These are phyloP conservation scores for Lasioglossum vierecki DNA, from an alignment of 2,888 invertebrate genomes.

Conservation along the genomic window DNA sequence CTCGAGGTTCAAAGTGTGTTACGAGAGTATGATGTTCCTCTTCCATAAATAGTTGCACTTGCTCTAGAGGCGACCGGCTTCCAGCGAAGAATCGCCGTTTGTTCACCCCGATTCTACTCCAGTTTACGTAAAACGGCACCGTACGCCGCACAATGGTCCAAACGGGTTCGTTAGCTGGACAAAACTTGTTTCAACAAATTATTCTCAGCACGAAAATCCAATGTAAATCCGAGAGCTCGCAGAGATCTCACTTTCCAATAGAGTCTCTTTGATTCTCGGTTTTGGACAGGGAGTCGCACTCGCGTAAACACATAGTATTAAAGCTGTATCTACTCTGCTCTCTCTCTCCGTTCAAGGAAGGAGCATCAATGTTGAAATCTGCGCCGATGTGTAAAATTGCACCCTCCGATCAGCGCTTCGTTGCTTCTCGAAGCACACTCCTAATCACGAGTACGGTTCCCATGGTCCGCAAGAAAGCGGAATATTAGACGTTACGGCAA, in stretches of 20 bases:
- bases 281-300: background rate
- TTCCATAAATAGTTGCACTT: background rate
- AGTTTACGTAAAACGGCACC: background rate
- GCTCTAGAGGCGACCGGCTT: background rate
- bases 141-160: too few species aligned
- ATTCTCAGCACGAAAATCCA: background rate
- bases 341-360: background rate
- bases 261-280: background rate
- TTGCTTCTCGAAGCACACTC: background rate
- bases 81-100: background rate
- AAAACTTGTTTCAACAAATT: too few species aligned
- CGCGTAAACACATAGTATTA: conserved; percentile 10
- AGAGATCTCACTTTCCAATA: background rate
- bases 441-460: conserved; percentile 23
- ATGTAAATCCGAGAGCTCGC: background rate
- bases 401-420: background rate
- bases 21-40: background rate
- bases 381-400: conserved; percentile 41
- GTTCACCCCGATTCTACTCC: background rate
- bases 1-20: background rate
- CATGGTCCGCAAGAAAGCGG: conserved; percentile 13
- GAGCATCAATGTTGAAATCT: conserved; percentile 10
- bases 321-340: conserved; percentile 58
- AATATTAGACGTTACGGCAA: conserved; percentile 20
- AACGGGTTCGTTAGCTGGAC: too few species aligned